These are phyloP conservation scores for Acanthosepion esculentum DNA, from an alignment of 2,888 invertebrate genomes.

Conservation along the genomic window DNA sequence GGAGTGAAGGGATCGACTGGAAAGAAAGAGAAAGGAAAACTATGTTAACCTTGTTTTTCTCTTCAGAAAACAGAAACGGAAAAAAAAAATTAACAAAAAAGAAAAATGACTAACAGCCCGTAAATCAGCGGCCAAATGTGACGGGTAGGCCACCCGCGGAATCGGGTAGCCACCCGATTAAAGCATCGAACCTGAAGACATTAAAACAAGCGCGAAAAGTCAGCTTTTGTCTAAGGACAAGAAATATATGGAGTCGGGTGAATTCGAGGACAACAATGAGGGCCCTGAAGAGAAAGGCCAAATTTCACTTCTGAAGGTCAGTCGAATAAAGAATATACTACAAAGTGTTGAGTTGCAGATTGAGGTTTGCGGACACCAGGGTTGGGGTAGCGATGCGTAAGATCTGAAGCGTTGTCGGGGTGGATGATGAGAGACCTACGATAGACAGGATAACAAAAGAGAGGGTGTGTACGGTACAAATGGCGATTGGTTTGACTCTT, in stretches of 20 bases:
- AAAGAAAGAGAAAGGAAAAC: too few relatives aligned
- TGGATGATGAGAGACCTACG: neutral
- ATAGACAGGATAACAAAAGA: neutral
- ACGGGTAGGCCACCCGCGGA: neutral
- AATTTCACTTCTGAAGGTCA: neutral
- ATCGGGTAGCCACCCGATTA: neutral
- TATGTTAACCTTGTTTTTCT: too few relatives aligned
- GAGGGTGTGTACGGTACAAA: neutral
- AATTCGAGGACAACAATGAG: neutral
- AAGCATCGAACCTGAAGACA: neutral
- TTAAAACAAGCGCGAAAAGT: neutral
- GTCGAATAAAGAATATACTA: neutral
- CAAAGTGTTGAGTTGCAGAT: neutral
- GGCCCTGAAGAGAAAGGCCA: neutral
- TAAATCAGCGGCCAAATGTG: neutral
- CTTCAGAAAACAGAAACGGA: neutral
- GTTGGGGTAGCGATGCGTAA: neutral
- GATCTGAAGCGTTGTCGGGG: neutral
- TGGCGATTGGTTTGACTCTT: neutral
- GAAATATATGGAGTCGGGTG: neutral
- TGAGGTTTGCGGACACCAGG: neutral
- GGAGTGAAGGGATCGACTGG: too few relatives aligned
- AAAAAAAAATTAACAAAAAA: too few relatives aligned
- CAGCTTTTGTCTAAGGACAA: neutral
- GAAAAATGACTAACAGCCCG: neutral